Evolutionary conservation across 2,113 vertebrate genomes (phyloP).

Genomic region (Guaruba guarouba): DNA sequence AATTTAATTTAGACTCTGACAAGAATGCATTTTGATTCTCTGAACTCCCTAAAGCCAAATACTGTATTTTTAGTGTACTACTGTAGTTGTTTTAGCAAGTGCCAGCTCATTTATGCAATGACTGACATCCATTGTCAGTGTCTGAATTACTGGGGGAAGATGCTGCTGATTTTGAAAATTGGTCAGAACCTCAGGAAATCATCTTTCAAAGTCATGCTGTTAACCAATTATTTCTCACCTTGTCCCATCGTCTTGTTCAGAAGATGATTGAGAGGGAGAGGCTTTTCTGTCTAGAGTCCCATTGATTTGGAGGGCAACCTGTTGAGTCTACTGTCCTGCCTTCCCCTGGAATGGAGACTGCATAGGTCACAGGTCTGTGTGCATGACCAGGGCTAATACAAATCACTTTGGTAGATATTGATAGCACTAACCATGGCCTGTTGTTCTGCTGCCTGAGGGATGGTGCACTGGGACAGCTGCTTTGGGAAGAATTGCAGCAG

Average conservation of each 20-base stretch:
- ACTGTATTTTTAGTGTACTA: background rate
- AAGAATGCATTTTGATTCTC: background rate
- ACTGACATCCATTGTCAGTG: background rate
- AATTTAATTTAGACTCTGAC: background rate
- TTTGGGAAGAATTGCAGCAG: background rate
- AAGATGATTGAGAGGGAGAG: background rate
- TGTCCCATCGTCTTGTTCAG: background rate
- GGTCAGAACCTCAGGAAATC: background rate
- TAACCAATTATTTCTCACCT: background rate
- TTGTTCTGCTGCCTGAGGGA: background rate
- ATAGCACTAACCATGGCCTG: background rate
- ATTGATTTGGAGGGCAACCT: background rate
- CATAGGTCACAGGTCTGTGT: background rate
- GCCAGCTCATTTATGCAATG: background rate
- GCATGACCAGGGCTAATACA: background rate
- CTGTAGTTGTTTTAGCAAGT: background rate
- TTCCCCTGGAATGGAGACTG: background rate
- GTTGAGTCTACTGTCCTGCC: background rate
- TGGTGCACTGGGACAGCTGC: accelerated
- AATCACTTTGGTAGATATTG: background rate
- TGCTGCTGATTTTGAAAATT: background rate
- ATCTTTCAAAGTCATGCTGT: background rate
- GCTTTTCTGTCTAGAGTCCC: background rate
- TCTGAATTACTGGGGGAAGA: background rate
- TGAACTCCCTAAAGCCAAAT: background rate